Percentiles rank a stretch among this genome's conserved stretches.
phyloP scores from a whole-genome alignment of 1,140 invertebrate genomes.

The Bradysia coprophila region DNA sequence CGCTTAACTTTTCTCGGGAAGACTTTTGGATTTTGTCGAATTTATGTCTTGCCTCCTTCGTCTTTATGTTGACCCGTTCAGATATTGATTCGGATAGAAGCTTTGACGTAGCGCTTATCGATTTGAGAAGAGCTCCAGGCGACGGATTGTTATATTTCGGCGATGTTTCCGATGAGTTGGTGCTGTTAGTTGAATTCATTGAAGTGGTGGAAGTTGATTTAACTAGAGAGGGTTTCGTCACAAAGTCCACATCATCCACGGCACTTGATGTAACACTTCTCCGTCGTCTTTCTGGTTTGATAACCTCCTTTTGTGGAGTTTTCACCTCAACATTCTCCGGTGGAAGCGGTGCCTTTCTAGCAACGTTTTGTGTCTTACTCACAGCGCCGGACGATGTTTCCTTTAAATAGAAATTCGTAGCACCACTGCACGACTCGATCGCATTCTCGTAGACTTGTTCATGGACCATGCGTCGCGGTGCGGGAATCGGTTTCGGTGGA shows the following conservation, averaged over 20 bases:
- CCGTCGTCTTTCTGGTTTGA: not conserved
- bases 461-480: not conserved
- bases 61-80: slow-evolving; percentile 16
- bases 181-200: slow-evolving; percentile 12
- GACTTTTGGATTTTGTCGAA: slow-evolving; percentile 19
- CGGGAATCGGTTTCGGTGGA: not conserved
- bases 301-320: not conserved
- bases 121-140: slow-evolving; percentile 17
- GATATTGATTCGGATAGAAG: slow-evolving; percentile 18
- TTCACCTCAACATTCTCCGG: not conserved
- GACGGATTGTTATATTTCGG: slow-evolving; percentile 18
- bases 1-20: slow-evolving; percentile 15
- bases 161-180: slow-evolving; percentile 6
- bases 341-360: not conserved
- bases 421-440: not conserved
- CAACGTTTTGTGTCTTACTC: not conserved
- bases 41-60: slow-evolving; percentile 16
- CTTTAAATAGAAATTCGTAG: not conserved
- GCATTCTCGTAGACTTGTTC: not conserved
- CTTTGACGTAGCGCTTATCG: slow-evolving; percentile 19
- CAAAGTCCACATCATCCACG: not conserved
- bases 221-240: slow-evolving; percentile 1
- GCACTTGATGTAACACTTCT: not conserved
- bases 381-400: not conserved
- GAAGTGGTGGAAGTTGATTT: slow-evolving; percentile 14